A percentile compares a stretch with the other conserved stretches of the same genome.
These are phyloP conservation scores for Malurus alboscapulatus DNA, from an alignment of 2,113 vertebrate genomes.

Conservation along the genomic window DNA sequence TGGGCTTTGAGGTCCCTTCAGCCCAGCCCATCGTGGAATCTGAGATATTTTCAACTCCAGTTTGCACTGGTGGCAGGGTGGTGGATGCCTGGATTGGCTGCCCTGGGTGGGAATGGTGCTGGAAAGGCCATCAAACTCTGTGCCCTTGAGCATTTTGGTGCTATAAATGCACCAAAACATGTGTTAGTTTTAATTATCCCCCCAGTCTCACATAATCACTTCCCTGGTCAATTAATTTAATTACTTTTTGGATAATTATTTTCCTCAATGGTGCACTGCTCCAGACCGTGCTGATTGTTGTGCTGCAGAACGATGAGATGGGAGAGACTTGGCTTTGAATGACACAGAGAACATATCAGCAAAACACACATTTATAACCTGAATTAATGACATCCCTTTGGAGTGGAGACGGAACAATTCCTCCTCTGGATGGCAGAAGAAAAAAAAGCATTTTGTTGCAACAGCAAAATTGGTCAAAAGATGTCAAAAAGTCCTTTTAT, in stretches of 20 bases:
- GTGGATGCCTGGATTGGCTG: neutral
- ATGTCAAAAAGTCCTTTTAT: neutral
- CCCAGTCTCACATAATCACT: conserved; percentile 20
- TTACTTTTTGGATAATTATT: conserved; percentile 58
- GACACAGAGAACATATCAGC: neutral
- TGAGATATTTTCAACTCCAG: neutral
- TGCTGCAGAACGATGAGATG: neutral
- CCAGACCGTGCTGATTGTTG: neutral
- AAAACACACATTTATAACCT: neutral
- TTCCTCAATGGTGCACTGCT: conserved; percentile 37
- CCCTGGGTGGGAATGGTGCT: neutral
- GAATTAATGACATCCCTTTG: conserved; percentile 17
- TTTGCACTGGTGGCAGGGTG: accelerated
- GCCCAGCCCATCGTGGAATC: neutral
- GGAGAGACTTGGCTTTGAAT: neutral
- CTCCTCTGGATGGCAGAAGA: neutral
- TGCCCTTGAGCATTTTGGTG: neutral
- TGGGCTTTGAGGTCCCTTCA: neutral
- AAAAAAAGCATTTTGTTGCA: neutral
- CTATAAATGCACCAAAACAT: conserved; percentile 37
- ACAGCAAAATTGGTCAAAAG: neutral
- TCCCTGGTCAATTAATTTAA: conserved; percentile 69
- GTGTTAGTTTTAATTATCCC: conserved; percentile 53
- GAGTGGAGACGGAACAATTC: neutral
- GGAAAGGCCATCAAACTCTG: neutral